Percentiles rank a stretch among this genome's conserved stretches.
phyloP scores from a whole-genome alignment of 2,888 invertebrate genomes.

The Scaptomyza polygonia region DNA sequence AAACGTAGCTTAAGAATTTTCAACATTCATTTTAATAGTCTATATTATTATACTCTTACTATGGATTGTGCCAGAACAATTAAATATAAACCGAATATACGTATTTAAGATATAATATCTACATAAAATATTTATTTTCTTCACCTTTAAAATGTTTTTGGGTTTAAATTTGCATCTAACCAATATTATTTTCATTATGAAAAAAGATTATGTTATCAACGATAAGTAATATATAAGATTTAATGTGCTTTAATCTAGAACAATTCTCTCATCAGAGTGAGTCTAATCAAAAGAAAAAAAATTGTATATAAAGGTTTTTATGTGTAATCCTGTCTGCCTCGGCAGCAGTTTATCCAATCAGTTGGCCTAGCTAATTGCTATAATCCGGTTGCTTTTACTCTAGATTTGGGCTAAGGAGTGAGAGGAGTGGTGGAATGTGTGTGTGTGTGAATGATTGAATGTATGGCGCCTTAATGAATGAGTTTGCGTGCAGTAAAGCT shows the following conservation, averaged over 20 bases:
- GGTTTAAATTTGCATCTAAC: too few species aligned
- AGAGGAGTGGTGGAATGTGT: not conserved
- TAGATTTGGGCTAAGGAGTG: not conserved
- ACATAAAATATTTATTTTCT: too few species aligned
- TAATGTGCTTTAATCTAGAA: not conserved
- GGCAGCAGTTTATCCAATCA: constrained; percentile 24
- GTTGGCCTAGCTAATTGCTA: constrained; percentile 58
- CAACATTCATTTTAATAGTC: too few species aligned
- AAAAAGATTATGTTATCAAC: too few species aligned
- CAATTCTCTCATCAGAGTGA: not conserved
- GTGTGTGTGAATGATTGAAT: not conserved
- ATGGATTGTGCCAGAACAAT: too few species aligned
- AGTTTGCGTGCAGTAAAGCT: constrained; percentile 56
- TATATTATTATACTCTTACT: too few species aligned
- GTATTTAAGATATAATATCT: too few species aligned
- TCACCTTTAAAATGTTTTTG: too few species aligned
- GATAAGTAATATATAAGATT: not conserved
- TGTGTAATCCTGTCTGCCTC: not conserved
- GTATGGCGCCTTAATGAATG: constrained; percentile 43
- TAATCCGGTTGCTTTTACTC: constrained; percentile 38
- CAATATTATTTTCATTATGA: too few species aligned
- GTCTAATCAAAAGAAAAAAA: not conserved
- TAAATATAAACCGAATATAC: too few species aligned
- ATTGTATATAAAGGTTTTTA: constrained; percentile 2
- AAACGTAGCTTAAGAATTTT: too few species aligned